A percentile compares a stretch with the other conserved stretches of the same genome.
Evolutionary conservation across 2,888 invertebrate species (phyloP).

Genomic region (Pseudoips prasinana): DNA sequence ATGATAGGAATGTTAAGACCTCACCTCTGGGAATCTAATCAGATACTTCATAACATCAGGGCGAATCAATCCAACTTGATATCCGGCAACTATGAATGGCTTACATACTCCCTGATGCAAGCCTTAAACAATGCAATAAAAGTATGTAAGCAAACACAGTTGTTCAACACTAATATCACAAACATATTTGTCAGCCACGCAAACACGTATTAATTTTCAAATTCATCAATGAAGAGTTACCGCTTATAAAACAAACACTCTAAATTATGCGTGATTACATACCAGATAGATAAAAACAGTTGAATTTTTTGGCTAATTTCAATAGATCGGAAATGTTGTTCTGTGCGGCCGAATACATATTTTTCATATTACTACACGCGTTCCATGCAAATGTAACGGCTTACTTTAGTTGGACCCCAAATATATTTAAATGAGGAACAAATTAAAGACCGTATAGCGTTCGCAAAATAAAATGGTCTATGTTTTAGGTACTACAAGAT

Average conservation of each 20-base stretch:
- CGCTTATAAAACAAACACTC: slow-evolving; percentile 1
- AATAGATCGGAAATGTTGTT: slow-evolving; percentile 82
- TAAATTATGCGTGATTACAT: slow-evolving; percentile 22
- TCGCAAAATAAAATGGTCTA: too few relatives aligned
- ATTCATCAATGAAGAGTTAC: slow-evolving; percentile 2
- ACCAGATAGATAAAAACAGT: slow-evolving; percentile 95
- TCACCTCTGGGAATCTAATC: slow-evolving; percentile 90
- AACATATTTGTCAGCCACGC: slow-evolving; percentile 14
- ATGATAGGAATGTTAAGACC: slow-evolving; percentile 1
- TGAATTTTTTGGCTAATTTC: slow-evolving; percentile 92
- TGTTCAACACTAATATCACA: slow-evolving; percentile 26
- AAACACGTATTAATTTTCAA: slow-evolving; percentile 13
- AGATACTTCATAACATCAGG: slow-evolving; percentile 92
- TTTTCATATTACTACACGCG: slow-evolving; percentile 66
- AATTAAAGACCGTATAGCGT: too few relatives aligned
- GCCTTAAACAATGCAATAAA: slow-evolving; percentile 78
- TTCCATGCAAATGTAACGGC: slow-evolving; percentile 10
- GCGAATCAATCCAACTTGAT: slow-evolving; percentile 93
- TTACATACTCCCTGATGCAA: slow-evolving; percentile 89
- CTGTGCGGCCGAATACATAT: slow-evolving; percentile 70
- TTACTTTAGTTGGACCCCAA: too few relatives aligned
- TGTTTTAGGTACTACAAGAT: too few relatives aligned
- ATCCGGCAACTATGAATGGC: slow-evolving; percentile 93
- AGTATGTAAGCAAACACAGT: slow-evolving; percentile 32
- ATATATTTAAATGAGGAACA: too few relatives aligned